Conservation (phyloP, 2,797 vertebrate species). For the Sciaenops ocellatus region DNA sequence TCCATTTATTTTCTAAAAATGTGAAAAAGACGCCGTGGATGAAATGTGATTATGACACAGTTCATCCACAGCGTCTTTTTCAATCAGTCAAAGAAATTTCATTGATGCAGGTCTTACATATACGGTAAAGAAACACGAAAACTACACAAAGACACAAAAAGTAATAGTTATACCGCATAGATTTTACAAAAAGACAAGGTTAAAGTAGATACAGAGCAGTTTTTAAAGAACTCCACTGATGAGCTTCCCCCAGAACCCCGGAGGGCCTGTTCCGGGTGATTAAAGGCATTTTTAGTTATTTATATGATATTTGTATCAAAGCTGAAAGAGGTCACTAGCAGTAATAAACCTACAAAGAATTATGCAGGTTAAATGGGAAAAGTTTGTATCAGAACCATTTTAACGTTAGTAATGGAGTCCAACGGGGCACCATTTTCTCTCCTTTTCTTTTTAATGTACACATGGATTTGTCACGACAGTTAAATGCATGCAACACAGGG, state of each 20-base stretch:
- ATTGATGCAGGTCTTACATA: slow-evolving; percentile 6
- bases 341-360: neutral
- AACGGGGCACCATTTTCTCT: too few relatives aligned
- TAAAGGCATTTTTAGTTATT: slow-evolving; percentile 30
- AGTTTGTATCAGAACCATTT: too few relatives aligned
- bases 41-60: slow-evolving; percentile 4
- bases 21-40: neutral
- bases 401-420: too few relatives aligned
- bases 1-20: slow-evolving; percentile 18
- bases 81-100: neutral
- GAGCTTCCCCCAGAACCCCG: slow-evolving; percentile 7
- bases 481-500: too few relatives aligned
- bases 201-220: slow-evolving; percentile 18
- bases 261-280: slow-evolving; percentile 18
- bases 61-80: slow-evolving; percentile 2
- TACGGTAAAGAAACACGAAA: neutral
- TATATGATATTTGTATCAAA: slow-evolving; percentile 46
- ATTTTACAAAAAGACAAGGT: slow-evolving; percentile 8
- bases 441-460: too few relatives aligned
- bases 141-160: neutral
- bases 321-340: neutral
- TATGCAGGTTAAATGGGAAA: neutral
- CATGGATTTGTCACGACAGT: too few relatives aligned
- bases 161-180: neutral
- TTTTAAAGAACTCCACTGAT: slow-evolving; percentile 24